Evolutionary conservation across 1,140 invertebrate species (phyloP).

Genomic region (Euschistus heros): DNA sequence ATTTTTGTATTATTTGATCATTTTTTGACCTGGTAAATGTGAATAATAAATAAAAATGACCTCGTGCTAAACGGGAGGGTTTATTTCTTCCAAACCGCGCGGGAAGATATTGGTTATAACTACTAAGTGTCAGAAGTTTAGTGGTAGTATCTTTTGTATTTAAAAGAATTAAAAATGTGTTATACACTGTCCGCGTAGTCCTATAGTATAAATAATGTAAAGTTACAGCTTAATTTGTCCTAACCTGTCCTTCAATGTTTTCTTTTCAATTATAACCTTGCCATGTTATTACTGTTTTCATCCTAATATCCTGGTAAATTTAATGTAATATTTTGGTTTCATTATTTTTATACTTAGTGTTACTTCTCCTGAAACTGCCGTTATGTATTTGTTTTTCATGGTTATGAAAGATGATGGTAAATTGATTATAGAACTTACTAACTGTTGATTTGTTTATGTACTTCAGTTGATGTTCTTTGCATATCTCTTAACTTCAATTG

Average conservation of each 20-base stretch:
- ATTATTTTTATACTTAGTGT: no score
- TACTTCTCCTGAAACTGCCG: no score
- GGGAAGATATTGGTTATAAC: conserved; percentile 27
- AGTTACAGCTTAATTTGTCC: background rate
- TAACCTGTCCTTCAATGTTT: conserved; percentile 19
- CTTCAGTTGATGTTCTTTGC: no score
- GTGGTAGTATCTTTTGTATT: background rate
- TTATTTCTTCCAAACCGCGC: conserved; percentile 27
- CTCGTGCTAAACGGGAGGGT: conserved; percentile 22
- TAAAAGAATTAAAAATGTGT: background rate
- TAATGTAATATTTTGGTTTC: conserved; percentile 6
- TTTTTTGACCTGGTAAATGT: background rate
- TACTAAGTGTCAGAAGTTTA: background rate
- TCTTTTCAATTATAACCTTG: conserved; percentile 10
- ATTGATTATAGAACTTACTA: no score
- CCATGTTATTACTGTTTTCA: conserved; percentile 4
- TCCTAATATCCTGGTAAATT: background rate
- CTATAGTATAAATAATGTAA: background rate
- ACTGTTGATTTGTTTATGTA: no score
- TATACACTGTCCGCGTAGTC: background rate
- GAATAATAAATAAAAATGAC: conserved; percentile 13
- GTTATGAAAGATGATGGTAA: no score
- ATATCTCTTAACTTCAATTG: no score
- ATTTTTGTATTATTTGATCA: background rate
- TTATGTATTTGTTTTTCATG: no score